Evolutionary conservation across 2,113 vertebrate genomes (phyloP), one percentile per base, ranked within the genome.

Genomic region (Falcunculus frontatus): DNA sequence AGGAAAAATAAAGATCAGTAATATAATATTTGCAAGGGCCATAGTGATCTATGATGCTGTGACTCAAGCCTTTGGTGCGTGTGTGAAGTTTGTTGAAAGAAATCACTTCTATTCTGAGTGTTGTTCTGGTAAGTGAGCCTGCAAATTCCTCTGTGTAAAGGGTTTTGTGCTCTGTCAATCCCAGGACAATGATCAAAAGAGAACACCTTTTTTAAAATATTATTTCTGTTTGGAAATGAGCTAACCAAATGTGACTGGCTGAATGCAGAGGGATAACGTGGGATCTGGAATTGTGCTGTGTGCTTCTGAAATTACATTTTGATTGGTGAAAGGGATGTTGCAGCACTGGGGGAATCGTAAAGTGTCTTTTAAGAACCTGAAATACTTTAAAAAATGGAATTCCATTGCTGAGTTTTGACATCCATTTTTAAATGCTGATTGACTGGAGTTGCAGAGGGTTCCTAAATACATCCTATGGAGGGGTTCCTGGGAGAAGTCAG

Each of bases 231-330:
- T 49, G 37, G n/a, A 87, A 79, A 44, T 22, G 25, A 88, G 32
- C 27, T 62, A 30, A 57, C 4, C 30, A 35, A 52, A 35, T 37
- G 17, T 1, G 5, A 70, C 30, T 16, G 19, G 25, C 13, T 57
- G 42, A 57, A 19, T 11, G 11, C 46, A 37, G 27, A 67, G 26
- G 29, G 3, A 16, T 39, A 15, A 10, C 0, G 0, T 49, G 20
- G 32, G 10, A 41, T 46, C 22, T 68, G 52, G 7, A 57, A 1
- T 65, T 59, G 11, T 7, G 7, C n/a, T 53, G 5, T 10, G 21
- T 78, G 19, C 19, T 87, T 62, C 64, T 87, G 64, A 78, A 78
- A 55, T 87, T 78, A 53, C 12, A 1, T 16, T 50, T 37, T 10
- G 42, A 26, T 73, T 42, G 8, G 23, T 39, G 37, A 63, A n/a